phyloP scores from a whole-genome alignment of 2,113 vertebrate genomes.

The Peromyscus maniculatus region DNA sequence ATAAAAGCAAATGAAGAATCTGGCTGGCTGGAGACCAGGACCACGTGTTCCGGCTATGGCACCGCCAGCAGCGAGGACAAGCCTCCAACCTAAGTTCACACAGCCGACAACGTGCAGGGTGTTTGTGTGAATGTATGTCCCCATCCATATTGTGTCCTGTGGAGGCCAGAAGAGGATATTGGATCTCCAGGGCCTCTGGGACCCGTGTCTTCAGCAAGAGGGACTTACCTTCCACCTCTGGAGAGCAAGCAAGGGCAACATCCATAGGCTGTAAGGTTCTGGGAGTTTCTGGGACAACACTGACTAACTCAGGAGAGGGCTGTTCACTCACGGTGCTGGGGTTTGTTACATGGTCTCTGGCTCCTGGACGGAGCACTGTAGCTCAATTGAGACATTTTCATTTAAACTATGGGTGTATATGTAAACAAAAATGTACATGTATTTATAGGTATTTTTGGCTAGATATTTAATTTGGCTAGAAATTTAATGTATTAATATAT shows the following conservation, averaged over 20 bases:
- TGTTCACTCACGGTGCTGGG: neutral
- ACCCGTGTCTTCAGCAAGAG: neutral
- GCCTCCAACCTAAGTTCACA: no score
- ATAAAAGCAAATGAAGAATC: neutral
- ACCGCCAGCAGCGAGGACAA: neutral
- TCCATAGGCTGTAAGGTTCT: no score
- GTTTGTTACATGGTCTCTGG: neutral
- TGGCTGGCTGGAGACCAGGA: neutral
- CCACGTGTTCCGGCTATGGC: neutral
- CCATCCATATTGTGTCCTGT: neutral
- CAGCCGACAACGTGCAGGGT: no score
- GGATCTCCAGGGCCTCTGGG: neutral
- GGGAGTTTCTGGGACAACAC: neutral
- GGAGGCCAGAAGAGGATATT: neutral
- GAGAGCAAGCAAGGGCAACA: neutral
- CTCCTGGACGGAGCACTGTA: neutral
- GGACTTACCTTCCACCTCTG: neutral
- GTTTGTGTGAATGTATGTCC: neutral
- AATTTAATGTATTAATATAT: no score
- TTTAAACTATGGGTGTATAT: neutral
- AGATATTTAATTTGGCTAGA: neutral
- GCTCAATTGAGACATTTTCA: neutral
- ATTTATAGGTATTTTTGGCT: neutral
- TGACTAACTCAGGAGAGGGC: neutral
- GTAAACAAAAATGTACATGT: neutral